phyloP scores from a whole-genome alignment of 2,113 vertebrate species.

The Pteronura brasiliensis region DNA sequence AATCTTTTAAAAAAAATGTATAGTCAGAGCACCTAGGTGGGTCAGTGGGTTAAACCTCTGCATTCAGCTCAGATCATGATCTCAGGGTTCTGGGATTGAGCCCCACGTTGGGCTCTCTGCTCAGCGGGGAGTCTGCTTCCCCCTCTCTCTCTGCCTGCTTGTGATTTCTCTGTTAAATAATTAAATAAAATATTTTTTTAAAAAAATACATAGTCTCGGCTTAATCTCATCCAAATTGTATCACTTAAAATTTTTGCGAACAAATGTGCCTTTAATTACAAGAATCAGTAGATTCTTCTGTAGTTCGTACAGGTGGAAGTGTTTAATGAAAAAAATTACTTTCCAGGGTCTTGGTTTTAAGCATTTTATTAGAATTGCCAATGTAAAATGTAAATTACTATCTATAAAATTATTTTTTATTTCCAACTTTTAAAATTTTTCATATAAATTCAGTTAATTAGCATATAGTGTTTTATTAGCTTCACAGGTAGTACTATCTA shows the following conservation, averaged over 20 bases:
- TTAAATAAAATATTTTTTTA: no score
- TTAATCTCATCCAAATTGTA: neutral
- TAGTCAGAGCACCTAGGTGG: no score
- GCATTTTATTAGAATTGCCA: neutral
- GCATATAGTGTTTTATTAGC: neutral
- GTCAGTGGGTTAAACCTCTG: no score
- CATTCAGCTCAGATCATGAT: no score
- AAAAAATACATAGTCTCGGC: no score
- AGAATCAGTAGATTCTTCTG: neutral
- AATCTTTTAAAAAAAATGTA: no score
- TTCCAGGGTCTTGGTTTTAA: neutral
- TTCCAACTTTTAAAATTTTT: neutral
- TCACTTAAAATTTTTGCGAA: neutral
- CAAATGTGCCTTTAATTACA: neutral
- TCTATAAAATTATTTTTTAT: neutral
- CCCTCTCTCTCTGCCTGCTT: no score
- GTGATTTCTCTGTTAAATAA: no score
- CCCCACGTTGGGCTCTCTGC: no score
- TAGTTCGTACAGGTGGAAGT: neutral
- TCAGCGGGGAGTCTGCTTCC: no score
- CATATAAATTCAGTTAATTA: neutral
- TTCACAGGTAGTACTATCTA: neutral
- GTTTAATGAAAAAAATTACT: slow-evolving; percentile 1
- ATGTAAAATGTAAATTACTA: neutral
- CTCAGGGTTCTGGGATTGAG: no score